Evolutionary conservation across 2,888 invertebrate species (phyloP).

Genomic region (Diarsia mendica): DNA sequence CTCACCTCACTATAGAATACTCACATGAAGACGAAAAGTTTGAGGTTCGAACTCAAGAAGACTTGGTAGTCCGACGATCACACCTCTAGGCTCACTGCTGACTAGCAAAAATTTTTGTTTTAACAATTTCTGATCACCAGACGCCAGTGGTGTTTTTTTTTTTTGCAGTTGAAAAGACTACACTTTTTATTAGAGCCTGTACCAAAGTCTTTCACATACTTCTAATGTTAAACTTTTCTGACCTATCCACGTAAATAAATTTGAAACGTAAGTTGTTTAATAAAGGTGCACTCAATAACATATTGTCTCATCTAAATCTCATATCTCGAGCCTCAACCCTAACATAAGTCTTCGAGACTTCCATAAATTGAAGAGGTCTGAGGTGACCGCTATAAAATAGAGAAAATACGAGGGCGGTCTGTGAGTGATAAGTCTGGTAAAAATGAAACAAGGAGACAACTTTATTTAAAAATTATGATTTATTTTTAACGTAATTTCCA

Average conservation of each 20-base stretch:
- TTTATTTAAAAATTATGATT: too few relatives aligned
- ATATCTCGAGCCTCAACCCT: constrained; percentile 18
- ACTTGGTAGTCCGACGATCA: not conserved
- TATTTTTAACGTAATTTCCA: too few relatives aligned
- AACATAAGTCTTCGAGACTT: constrained; percentile 32
- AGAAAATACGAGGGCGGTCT: too few relatives aligned
- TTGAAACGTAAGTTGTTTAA: not conserved
- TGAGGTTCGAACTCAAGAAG: not conserved
- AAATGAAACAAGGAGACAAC: too few relatives aligned
- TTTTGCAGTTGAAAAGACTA: not conserved
- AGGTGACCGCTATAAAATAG: constrained; percentile 23
- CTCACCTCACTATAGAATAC: too few relatives aligned
- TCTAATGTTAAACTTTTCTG: not conserved
- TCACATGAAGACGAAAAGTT: not conserved
- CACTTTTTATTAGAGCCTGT: not conserved
- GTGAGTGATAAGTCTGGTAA: too few relatives aligned
- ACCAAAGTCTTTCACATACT: not conserved
- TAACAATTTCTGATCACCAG: not conserved
- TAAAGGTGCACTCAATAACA: constrained; percentile 28
- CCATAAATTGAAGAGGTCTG: constrained; percentile 35
- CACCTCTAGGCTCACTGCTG: not conserved
- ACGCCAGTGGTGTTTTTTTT: not conserved
- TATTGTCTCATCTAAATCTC: constrained; percentile 28
- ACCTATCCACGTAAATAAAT: constrained; percentile 15
- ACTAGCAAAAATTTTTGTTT: not conserved